These are phyloP conservation scores for Mythimna pallens DNA, from an alignment of 2,888 invertebrate genomes.

Conservation along the genomic window DNA sequence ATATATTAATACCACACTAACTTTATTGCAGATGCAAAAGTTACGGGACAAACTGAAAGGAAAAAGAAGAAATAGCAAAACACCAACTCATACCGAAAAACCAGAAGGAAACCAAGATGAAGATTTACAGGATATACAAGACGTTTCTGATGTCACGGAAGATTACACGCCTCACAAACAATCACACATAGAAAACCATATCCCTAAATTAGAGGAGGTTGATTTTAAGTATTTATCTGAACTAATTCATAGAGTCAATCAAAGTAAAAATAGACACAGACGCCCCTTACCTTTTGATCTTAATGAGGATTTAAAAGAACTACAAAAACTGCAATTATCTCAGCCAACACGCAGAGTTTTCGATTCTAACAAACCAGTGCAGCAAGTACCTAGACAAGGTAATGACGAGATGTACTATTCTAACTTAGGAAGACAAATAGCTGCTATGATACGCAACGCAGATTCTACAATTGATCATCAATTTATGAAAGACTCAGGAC, in stretches of 20 bases:
- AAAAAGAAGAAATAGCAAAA: constrained; percentile 62
- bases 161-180: constrained; percentile 16
- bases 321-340: constrained; percentile 50
- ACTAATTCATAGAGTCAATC: constrained; percentile 80
- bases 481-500: constrained; percentile 65
- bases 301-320: constrained; percentile 31
- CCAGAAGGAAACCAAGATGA: constrained; percentile 35
- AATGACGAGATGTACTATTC: constrained; percentile 78
- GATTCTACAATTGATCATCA: constrained; percentile 72
- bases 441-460: constrained; percentile 79
- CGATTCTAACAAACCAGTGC: constrained; percentile 12
- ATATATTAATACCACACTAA: background rate
- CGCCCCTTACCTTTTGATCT: constrained; percentile 21
- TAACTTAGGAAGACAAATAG: constrained; percentile 84
- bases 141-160: constrained; percentile 43
- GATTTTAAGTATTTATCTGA: constrained; percentile 85
- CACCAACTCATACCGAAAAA: constrained; percentile 27
- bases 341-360: constrained; percentile 58
- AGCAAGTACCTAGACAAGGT: constrained; percentile 52
- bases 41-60: constrained; percentile 65
- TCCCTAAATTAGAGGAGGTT: constrained; percentile 69
- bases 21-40: constrained; percentile 68
- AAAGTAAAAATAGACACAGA: constrained; percentile 65
- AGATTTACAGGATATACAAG: constrained; percentile 57
- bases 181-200: constrained; percentile 40